Conservation (phyloP, 1,140 invertebrate species). For the Microplitis demolitor region DNA sequence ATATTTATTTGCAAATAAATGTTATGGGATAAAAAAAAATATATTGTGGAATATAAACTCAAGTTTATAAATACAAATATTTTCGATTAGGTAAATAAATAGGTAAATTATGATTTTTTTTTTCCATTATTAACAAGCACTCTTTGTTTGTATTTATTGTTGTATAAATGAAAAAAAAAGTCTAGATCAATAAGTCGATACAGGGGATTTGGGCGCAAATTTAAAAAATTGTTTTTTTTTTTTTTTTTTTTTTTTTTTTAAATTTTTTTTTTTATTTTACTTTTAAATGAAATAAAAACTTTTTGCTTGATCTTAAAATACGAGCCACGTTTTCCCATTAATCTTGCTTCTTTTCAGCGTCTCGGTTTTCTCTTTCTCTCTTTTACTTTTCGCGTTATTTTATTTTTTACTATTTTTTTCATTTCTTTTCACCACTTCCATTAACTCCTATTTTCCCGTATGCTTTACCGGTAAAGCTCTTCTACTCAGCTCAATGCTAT, state of each 20-base stretch:
- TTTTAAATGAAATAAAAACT: slow-evolving; percentile 11
- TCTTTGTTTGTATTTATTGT: too few species aligned
- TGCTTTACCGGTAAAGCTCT: slow-evolving; percentile 25
- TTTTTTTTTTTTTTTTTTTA: too few species aligned
- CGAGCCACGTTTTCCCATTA: slow-evolving; percentile 38
- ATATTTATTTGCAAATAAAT: neutral
- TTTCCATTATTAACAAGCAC: too few species aligned
- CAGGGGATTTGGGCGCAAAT: too few species aligned
- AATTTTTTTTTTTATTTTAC: too few species aligned
- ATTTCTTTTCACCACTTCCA: slow-evolving; percentile 38
- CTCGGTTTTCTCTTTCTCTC: slow-evolving; percentile 18
- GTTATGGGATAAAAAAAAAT: too few species aligned
- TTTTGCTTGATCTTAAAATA: slow-evolving; percentile 30
- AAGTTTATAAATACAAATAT: too few species aligned
- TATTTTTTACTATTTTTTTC: slow-evolving; percentile 15
- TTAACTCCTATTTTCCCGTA: slow-evolving; percentile 46
- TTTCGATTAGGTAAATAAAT: too few species aligned
- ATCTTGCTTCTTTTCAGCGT: slow-evolving; percentile 40
- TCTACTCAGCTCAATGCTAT: slow-evolving; percentile 13
- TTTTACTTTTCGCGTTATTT: neutral
- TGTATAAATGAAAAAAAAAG: too few species aligned
- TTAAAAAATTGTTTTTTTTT: too few species aligned
- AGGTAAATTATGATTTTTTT: too few species aligned
- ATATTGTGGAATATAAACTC: neutral
- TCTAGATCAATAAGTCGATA: neutral